Evolutionary conservation across 1,140 invertebrate species (phyloP).

Genomic region (Heliconius melpomene): DNA sequence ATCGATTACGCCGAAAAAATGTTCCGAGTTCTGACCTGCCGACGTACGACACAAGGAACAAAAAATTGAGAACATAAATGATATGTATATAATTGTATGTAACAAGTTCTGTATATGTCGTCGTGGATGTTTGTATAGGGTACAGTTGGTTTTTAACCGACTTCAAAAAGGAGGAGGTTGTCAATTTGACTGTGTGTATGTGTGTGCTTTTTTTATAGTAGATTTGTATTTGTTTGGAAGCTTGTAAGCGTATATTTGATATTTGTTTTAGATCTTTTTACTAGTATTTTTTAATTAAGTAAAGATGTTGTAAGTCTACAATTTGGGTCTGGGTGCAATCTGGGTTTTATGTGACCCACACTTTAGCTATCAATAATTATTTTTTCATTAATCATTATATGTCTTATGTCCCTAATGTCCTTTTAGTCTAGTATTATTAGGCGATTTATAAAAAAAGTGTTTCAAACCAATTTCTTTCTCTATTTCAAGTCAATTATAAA

Average conservation of each 20-base stretch:
- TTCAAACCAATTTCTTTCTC: not conserved
- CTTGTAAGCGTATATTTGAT: not conserved
- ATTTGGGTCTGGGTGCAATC: no score
- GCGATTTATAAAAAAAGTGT: no score
- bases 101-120: not conserved
- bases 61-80: slow-evolving; percentile 12
- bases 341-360: no score
- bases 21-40: slow-evolving; percentile 13
- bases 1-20: slow-evolving; percentile 32
- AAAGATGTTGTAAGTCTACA: no score
- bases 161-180: no score
- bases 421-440: no score
- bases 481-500: no score
- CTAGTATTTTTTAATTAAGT: no score
- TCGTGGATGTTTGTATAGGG: no score
- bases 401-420: not conserved
- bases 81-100: not conserved
- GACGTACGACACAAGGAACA: slow-evolving; percentile 16
- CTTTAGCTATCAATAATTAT: no score
- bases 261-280: not conserved
- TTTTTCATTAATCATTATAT: no score
- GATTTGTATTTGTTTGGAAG: not conserved
- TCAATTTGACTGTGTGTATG: not conserved
- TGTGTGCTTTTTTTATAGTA: not conserved
- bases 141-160: not conserved